Evolutionary conservation across 2,888 invertebrate species (phyloP), one percentile per base, ranked within the genome.

Genomic region (Catocala nupta): DNA sequence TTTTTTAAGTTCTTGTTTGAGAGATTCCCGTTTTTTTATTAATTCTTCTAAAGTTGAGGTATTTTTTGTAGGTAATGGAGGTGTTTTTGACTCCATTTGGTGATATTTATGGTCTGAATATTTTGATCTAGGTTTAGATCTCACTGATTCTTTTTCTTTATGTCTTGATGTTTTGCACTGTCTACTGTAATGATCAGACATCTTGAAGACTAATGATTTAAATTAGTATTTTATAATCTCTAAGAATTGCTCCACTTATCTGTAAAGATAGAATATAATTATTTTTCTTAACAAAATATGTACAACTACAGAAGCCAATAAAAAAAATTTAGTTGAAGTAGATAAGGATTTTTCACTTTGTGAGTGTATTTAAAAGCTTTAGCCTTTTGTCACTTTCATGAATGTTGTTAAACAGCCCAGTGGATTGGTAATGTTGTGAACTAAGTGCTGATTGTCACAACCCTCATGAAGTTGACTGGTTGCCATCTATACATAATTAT

Each of bases 401-500:
- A 84, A 81, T 80, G 79, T 79, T 83, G 75, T 73, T 62, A 48
- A 65, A 55, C 61, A 42, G 61, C 42, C 59, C 42, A 47, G 47
- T 57, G 43, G 36, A 52, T 53, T 51, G 36, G 16, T 11, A 54
- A 36, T 34, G 47, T 59, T 13, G 52, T 51, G 33, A 53, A 50
- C 55, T 47, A 59, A 65, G 53, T 56, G 55, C 44, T 58, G 13
- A 49, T 54, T 33, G 25, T 69, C 65, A 71, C 73, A 85, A 86
- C 85, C 81, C 77, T 88, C 86, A 89, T 86, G 86, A 89, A 89
- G 77, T 84, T 90, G 87, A 87, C 86, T 81, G 66, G 52, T 72
- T 77, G 70, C 62, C 57, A 75, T 79, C 68, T 81, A 78, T 74
- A 79, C 82, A 84, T 63, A 83, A 82, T 81, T 81, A 86, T 86